Conservation (phyloP, 2,888 invertebrate species). For the Acanthococcus lagerstroemiae region DNA sequence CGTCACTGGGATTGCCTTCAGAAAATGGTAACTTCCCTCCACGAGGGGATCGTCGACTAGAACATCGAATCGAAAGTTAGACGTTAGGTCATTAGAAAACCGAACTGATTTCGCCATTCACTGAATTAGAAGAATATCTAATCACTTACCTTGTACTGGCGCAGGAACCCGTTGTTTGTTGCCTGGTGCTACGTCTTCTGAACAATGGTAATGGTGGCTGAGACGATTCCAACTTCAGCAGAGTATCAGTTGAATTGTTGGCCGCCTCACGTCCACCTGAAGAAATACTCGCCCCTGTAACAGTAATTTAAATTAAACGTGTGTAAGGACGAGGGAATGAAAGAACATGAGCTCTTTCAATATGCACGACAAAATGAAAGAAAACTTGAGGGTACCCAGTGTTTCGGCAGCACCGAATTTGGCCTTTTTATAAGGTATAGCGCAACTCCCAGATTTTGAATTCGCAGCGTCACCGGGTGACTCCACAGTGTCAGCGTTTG, state of each 20-base stretch:
- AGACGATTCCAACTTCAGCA: constrained; percentile 28
- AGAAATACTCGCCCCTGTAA: constrained; percentile 30
- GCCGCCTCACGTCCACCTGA: constrained; percentile 31
- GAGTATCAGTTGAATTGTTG: constrained; percentile 16
- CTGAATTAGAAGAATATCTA: background rate
- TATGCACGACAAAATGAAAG: too few species aligned
- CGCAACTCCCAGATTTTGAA: constrained; percentile 30
- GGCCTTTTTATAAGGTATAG: constrained; percentile 32
- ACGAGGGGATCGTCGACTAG: constrained; percentile 28
- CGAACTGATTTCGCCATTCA: background rate
- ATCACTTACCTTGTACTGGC: constrained; percentile 49
- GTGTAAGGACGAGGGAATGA: background rate
- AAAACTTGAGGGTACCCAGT: too few species aligned
- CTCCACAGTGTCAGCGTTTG: constrained; percentile 17
- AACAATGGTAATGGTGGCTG: constrained; percentile 33
- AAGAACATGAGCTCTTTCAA: too few species aligned
- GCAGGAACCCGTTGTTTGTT: constrained; percentile 56
- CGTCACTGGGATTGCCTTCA: constrained; percentile 17
- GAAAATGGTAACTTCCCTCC: constrained; percentile 28
- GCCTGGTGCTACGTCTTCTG: constrained; percentile 32
- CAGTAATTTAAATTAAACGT: background rate
- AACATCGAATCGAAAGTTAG: background rate
- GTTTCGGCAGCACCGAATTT: constrained; percentile 33
- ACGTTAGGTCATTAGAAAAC: background rate
- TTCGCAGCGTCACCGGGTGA: constrained; percentile 16